Evolutionary conservation across 2,888 invertebrate species (phyloP), one percentile per base, ranked within the genome.

Genomic region (Apodemia zela): DNA sequence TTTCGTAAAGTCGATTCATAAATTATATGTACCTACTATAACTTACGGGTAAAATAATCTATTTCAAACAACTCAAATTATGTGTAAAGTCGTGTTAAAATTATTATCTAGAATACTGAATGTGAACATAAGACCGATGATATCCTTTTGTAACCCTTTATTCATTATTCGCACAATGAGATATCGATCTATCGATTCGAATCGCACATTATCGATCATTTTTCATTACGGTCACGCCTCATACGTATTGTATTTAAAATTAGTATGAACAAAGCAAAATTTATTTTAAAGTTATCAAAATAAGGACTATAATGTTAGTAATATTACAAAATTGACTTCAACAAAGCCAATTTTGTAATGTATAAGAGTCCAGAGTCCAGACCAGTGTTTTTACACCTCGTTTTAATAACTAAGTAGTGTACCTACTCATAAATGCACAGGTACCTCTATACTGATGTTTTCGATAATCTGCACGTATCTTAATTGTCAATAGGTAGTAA

Each of bases 181-280:
- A 74, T 73, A 73, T 67, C 66, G 70, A 72, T 71, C 71, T 68
- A 65, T 64, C 64, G 69, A 73, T 69, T 70, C 68, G 66, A 71
- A 70, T 75, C 71, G 66, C 62, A 66, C 67, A 71, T 70, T 71
- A 74, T 73, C 73, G 71, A 75, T 72, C 72, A 73, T 72, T 69
- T 68, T 69, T 69, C 69, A 69, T 68, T 67, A 67, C 60, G 66
- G 69, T 73, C 66, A 73, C 71, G 71, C 71, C 71, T 66, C 63
- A 49, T 61, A 67, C 63, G 60, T 65, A 67, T 64, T 66, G 58
- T 57, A 42, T 35, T 25, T 57, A 42, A 45, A 54, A 61, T 42
- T 25, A 18, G 59, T 61, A 51, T 59, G 61, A 63, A 61, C 60
- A 51, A 47, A 63, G 63, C 42, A 38, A 29, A 49, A 57, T n/a